Base-by-base conservation (phyloP, 92 coral and sea anemone species). In the Phenganax stokvisi region DNA sequence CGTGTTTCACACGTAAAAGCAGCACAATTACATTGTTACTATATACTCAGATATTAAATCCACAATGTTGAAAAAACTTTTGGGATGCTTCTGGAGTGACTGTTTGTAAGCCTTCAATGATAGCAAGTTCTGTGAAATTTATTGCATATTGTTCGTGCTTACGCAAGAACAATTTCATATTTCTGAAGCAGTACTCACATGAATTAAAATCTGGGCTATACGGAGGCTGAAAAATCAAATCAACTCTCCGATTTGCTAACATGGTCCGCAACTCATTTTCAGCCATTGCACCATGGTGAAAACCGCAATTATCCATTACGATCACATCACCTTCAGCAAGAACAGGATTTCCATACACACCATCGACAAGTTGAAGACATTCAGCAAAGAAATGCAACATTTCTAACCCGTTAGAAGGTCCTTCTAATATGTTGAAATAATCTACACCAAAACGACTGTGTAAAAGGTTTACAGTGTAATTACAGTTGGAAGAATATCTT, bases 361-460 rank as follows among this genome's bases (percentile, higher is more conserved):
- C 59, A 27, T 85, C 88, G 16, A 80, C 86, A n/a, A 64, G 67
- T 74, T 74, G 60, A 9, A 81, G 77, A 66, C 82, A 54, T 74
- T 86, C 82, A 54, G 70, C 64, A 62, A 87, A 83, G 67, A 87
- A 87, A 61, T 87, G 76, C n/a, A 87, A 71, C 86, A 83, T 83
- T 71, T 87, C 89, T 3, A 87, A 54, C 7, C 84, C 87, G 66
- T 87, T 87, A 10, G 87, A 87, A 51, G 87, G 87, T 12, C 89
- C 87, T 29, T 83, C 84, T 31, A 87, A 72, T 77, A 83, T 83
- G 81, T 79, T 83, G 54, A 64, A 72, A 77, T 87, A 47, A 68
- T 78, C 68, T 2, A 78, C 59, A 70, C 84, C 86, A 83, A 86
- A 86, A 71, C 86, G 56, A 53, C 86, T 86, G 30, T 86, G 25